These are phyloP conservation scores for Uria aalge DNA, from an alignment of 2,113 vertebrate species.

Conservation along the genomic window DNA sequence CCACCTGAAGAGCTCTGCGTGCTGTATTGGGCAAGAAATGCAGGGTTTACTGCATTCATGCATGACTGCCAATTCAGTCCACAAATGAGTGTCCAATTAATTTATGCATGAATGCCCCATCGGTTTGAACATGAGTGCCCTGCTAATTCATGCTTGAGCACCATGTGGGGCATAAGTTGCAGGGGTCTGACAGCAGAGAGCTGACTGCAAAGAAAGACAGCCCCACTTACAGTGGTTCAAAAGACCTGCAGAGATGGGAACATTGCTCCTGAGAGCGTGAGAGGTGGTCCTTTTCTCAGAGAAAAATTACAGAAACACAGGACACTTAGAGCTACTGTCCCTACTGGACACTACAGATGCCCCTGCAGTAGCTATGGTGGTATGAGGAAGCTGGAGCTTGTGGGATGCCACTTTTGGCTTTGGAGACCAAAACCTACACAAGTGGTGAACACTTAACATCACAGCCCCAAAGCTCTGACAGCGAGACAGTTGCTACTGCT, in stretches of 20 bases:
- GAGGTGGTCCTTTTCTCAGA: not conserved
- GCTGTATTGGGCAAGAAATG: not conserved
- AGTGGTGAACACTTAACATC: not conserved
- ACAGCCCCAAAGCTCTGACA: not conserved
- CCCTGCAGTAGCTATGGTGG: rapidly evolving
- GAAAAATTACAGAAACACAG: not conserved
- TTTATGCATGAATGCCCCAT: not conserved
- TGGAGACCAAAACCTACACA: not conserved
- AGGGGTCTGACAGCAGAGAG: not conserved
- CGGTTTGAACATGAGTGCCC: not conserved
- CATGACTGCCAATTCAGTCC: not conserved
- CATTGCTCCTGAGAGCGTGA: rapidly evolving
- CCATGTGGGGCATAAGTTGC: not conserved
- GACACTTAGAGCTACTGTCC: not conserved
- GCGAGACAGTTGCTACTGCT: not conserved
- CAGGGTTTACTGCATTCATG: not conserved
- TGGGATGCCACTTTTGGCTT: not conserved
- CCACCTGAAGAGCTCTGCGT: not conserved
- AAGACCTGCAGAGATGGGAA: not conserved
- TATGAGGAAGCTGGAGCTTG: not conserved
- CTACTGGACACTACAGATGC: not conserved
- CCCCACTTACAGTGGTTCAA: not conserved
- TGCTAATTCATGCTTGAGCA: not conserved
- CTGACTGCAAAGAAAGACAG: not conserved
- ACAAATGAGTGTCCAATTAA: not conserved